Evolutionary conservation across 1,140 invertebrate genomes (phyloP), one percentile per base, ranked within the genome.

Genomic region (Drosophila pectinifera): DNA sequence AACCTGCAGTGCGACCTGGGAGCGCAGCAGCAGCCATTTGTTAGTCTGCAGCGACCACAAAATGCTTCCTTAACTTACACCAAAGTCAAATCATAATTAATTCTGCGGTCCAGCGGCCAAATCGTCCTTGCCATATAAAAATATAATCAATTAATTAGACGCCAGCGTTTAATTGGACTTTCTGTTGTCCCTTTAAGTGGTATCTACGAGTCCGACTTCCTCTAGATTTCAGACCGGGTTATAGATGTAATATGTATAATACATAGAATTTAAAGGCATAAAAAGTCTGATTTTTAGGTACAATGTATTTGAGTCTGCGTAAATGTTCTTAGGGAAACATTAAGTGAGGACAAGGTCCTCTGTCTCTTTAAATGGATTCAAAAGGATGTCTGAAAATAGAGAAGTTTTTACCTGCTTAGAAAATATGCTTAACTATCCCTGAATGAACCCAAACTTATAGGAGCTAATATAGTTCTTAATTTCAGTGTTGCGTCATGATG

Each of bases 81-180:
- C 73, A 63, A 68, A 78, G 75, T 78, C 75, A 70, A 78, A 78
- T 78, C 75, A 78, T 78, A 78, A 78, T 78, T 78, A 78, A 69
- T 78, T 78, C 67, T 78, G 73, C 59, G 49, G 73, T 55, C 56
- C 56, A 62, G 34, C 38, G 16, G 10, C 31, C 14, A 38, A 64
- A 46, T 67, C 54, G 39, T 43, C 22, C 18, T 61, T 31, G 62
- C 74, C 74, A 56, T 76, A 76, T 76, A 76, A 76, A 68, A 76
- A 68, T 68, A 48, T 64, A 55, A 59, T 76, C 62, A 69, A 77
- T 77, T 68, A 75, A 76, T 77, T 68, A 76, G 22, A 62, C 28
- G 38, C 39, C 31, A 62, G 65, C 48, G 22, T 59, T 74, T 74
- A 74, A 70, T 64, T 48, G 46, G 24, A 45, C 18, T 54, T 55